phyloP scores from a whole-genome alignment of 2,797 vertebrate species.

The Cossypha niveicapilla region DNA sequence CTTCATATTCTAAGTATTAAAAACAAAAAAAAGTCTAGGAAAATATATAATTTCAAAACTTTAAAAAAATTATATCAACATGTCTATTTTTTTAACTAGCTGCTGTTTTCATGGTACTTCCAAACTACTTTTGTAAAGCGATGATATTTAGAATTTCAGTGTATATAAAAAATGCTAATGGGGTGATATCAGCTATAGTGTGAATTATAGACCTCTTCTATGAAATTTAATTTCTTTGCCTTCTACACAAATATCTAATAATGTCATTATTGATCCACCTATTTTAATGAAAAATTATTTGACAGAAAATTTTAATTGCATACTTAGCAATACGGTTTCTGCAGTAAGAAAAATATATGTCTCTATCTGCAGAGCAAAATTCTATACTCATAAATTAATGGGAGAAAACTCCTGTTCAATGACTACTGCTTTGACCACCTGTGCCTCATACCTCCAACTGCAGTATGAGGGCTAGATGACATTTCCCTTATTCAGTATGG shows the following conservation, averaged over 20 bases:
- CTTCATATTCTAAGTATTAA: not conserved
- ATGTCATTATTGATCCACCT: not conserved
- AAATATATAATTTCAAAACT: not conserved
- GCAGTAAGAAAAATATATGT: not conserved
- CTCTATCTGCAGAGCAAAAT: not conserved
- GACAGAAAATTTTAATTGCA: not conserved
- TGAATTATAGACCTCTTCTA: not conserved
- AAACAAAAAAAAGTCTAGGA: not conserved
- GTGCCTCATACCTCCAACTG: not conserved
- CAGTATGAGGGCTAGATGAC: not conserved
- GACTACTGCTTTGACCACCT: not conserved
- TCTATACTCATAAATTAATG: not conserved
- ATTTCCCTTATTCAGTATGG: constrained; percentile 28
- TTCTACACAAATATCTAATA: not conserved
- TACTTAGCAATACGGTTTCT: not conserved
- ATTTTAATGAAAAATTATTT: not conserved
- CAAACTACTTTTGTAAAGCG: not conserved
- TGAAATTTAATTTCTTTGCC: not conserved
- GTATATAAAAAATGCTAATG: not conserved
- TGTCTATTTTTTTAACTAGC: not conserved
- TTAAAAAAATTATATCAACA: accelerated
- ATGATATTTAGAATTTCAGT: not conserved
- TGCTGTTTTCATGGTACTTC: not conserved
- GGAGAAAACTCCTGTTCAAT: not conserved
- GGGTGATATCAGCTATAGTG: not conserved